Evolutionary conservation across 1,140 invertebrate genomes (phyloP).

Genomic region (Drosophila subobscura): DNA sequence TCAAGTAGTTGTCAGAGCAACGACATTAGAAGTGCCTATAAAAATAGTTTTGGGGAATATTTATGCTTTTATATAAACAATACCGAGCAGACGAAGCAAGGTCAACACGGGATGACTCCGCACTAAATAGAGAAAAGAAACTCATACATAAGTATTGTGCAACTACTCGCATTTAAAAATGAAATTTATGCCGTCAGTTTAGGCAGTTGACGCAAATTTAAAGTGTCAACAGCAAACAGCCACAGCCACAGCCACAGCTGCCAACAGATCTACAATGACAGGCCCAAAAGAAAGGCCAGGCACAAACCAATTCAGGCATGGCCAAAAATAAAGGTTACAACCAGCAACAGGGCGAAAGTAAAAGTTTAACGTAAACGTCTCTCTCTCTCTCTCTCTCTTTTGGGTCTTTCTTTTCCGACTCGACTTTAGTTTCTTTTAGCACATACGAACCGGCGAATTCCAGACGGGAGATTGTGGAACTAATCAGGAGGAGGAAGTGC

Average conservation of each 20-base stretch:
- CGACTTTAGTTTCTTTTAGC: constrained; percentile 55
- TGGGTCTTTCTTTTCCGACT: constrained; percentile 4
- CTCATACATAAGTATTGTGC: constrained; percentile 46
- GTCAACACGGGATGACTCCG: constrained; percentile 39
- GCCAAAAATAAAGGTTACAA: constrained; percentile 53
- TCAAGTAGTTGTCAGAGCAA: constrained; percentile 2
- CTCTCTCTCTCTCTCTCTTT: constrained; percentile 16
- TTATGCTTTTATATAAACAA: constrained; percentile 29
- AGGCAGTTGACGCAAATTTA: constrained; percentile 54
- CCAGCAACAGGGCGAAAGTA: constrained; percentile 65
- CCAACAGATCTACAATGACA: constrained; percentile 24
- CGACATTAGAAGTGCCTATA: not conserved
- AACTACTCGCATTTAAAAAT: constrained; percentile 38
- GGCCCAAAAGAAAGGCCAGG: constrained; percentile 62
- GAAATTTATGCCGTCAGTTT: constrained; percentile 44
- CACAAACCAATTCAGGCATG: constrained; percentile 34
- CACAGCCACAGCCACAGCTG: constrained; percentile 4
- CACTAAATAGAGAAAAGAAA: constrained; percentile 17
- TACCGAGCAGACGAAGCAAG: constrained; percentile 50
- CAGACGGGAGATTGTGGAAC: constrained; percentile 37
- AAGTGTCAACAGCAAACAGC: constrained; percentile 47
- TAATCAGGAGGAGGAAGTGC: constrained; percentile 43
- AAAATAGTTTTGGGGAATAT: constrained; percentile 14
- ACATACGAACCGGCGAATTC: constrained; percentile 76
- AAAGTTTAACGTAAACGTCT: constrained; percentile 64